phyloP scores from a whole-genome alignment of 2,113 vertebrate species.

The Microcebus ravelobensis region DNA sequence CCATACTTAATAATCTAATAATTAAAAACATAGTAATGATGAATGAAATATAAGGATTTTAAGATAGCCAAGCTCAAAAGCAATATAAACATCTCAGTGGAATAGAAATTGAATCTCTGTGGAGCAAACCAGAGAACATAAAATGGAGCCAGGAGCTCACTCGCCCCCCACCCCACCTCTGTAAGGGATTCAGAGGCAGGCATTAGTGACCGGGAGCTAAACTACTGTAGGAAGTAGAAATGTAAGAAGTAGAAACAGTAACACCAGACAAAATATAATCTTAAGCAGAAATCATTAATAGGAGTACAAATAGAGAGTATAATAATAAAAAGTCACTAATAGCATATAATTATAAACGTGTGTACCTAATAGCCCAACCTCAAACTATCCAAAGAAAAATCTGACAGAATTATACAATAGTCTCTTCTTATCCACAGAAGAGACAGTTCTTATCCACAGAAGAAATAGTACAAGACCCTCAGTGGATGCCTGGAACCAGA shows the following conservation, averaged over 20 bases:
- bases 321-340: background rate
- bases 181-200: background rate
- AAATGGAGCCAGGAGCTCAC: background rate
- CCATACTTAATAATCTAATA: no score
- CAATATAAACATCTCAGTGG: background rate
- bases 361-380: background rate
- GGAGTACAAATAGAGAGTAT: background rate
- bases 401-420: background rate
- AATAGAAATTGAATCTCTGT: slow-evolving; percentile 20
- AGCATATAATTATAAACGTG: background rate
- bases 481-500: background rate
- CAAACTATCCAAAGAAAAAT: background rate
- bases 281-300: background rate
- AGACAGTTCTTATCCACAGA: background rate
- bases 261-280: background rate
- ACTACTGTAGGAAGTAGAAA: background rate
- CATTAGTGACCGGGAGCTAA: background rate
- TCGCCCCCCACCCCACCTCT: background rate
- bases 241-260: background rate
- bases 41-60: slow-evolving; percentile 25
- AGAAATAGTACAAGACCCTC: background rate
- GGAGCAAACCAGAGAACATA: background rate
- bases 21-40: background rate
- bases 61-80: background rate
- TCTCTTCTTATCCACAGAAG: background rate